Evolutionary conservation across 2,797 vertebrate genomes (phyloP).

Genomic region (Carcharodon carcharias): DNA sequence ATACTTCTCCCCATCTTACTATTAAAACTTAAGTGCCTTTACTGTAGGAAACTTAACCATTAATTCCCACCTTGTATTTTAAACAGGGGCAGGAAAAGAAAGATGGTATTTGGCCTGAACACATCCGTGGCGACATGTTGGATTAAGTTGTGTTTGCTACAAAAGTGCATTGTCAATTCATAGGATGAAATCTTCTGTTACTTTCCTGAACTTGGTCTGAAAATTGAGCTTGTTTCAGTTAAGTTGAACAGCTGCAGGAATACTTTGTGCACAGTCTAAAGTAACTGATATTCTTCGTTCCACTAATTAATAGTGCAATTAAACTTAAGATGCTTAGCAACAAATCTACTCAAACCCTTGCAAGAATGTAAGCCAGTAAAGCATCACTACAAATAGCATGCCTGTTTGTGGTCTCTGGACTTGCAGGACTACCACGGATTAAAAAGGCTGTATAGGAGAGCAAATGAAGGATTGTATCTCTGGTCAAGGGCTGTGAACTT

Average conservation of each 20-base stretch:
- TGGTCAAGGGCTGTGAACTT: neutral
- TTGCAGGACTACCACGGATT: neutral
- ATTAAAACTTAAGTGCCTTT: neutral
- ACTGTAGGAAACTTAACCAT: neutral
- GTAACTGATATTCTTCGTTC: neutral
- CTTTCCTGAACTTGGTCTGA: neutral
- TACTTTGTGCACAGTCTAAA: neutral
- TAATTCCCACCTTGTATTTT: neutral
- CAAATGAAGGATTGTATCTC: neutral
- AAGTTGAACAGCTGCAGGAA: neutral
- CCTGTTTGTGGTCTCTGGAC: neutral
- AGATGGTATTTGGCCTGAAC: neutral
- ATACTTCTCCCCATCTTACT: neutral
- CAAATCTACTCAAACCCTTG: neutral
- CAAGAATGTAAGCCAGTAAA: neutral
- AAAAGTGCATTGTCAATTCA: neutral
- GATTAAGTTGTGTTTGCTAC: neutral
- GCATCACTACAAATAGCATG: neutral
- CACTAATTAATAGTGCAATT: neutral
- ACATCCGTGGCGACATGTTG: neutral
- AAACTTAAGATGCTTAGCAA: neutral
- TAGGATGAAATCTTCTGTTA: neutral
- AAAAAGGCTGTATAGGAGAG: neutral
- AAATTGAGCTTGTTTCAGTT: neutral
- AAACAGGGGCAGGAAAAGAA: no score